Base-by-base conservation (phyloP, 2,797 vertebrate genomes). In the Silurus aristotelis region DNA sequence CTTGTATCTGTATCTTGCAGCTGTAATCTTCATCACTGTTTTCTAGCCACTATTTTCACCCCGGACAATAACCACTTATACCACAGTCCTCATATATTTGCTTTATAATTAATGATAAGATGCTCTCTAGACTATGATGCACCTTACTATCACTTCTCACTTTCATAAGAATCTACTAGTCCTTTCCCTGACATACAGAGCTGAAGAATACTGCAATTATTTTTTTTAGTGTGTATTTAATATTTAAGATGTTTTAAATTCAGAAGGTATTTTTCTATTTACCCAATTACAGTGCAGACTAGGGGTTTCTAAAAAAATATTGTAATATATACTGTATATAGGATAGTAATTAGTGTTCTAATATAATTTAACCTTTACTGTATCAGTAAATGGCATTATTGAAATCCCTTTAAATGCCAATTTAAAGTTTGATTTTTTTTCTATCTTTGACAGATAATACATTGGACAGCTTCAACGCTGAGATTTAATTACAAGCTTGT, bases 131-230 rank as follows among this genome's bases (percentile, higher is more conserved):
- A 72, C 43, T 52, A 64, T 56, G 71, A n/a, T 25, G 56, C 55
- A 72, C 22, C 38, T 52, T 56, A 68, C 83, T 85, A 71, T 85
- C 83, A 85, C 83, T 85, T 85, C 83, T 80, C 76, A 46, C 66
- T 85, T 85, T 80, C 43, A 63, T 17, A 68, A 20, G 7, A 27
- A 68, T 71, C 76, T 52, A 83, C 17, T 13, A 13, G 52, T 75
- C 14, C 0, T 14, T 75, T 75, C 48, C 48, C 22, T 7, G 46
- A 72, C 20, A 72, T 70, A 70, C 67, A 70, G 7, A 68, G 27
- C 15, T 5, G 67, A 19, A 43, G 67, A 6, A 13, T 67, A 17
- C 6, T 31, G 13, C 66, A 67, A 1, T 20, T 68, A 17, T 27
- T 64, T n/a, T 66, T 71, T 38, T 70, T 31, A 70, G n/a, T 27